Percentiles rank a stretch among this genome's conserved stretches.
phyloP scores from a whole-genome alignment of 2,797 vertebrate species.

The Ataeniobius toweri region DNA sequence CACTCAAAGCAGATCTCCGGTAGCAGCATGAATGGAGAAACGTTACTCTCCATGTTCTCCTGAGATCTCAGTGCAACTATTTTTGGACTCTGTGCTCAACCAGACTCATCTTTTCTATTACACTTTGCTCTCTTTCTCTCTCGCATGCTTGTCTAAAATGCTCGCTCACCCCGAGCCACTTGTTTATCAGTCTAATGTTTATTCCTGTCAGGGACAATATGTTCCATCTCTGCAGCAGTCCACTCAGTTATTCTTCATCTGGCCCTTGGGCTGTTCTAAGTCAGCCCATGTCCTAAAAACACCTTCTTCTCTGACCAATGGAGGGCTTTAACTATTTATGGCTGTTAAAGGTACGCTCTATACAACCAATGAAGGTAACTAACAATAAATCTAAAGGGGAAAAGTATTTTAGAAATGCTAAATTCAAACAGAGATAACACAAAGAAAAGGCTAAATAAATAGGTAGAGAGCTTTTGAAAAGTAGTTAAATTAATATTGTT shows the following conservation, averaged over 20 bases:
- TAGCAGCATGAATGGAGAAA: constrained; percentile 45
- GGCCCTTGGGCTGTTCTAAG: constrained; percentile 70
- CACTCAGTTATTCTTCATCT: constrained; percentile 65
- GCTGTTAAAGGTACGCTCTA: constrained; percentile 42
- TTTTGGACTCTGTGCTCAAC: constrained; percentile 51
- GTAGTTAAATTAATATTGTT: neutral
- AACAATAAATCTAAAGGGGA: constrained; percentile 22
- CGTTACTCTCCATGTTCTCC: constrained; percentile 41
- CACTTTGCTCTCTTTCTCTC: constrained; percentile 32
- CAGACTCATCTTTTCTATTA: constrained; percentile 38
- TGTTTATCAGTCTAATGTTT: constrained; percentile 73
- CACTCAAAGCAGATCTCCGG: constrained; percentile 53
- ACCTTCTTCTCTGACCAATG: constrained; percentile 61
- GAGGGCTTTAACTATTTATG: constrained; percentile 66
- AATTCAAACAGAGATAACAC: neutral
- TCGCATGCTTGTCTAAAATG: constrained; percentile 53
- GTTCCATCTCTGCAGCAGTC: constrained; percentile 59
- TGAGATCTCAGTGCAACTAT: constrained; percentile 48
- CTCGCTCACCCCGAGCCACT: constrained; percentile 64
- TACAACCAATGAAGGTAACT: constrained; percentile 6
- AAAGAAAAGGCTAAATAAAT: too few relatives aligned
- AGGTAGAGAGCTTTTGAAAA: neutral
- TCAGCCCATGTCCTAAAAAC: constrained; percentile 64
- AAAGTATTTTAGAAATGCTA: constrained; percentile 41
- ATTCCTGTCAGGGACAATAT: constrained; percentile 74